Conservation (phyloP, 2,113 vertebrate genomes). For the Odontophorus gujanensis region DNA sequence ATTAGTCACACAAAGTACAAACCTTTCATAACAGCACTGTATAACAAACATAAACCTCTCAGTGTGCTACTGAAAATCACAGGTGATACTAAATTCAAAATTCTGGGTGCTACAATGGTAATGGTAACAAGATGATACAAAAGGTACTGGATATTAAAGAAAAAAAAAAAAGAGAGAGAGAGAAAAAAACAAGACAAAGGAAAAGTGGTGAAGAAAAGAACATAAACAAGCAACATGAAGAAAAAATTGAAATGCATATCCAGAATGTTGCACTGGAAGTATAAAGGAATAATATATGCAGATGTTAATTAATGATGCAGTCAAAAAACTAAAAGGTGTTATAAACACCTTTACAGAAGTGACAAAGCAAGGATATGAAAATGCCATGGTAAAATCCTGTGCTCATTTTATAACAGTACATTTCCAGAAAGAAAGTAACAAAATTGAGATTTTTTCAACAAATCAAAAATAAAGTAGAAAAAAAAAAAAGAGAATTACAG, state of each 20-base stretch:
- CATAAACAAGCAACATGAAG: not conserved
- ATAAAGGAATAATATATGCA: not conserved
- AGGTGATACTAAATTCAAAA: conserved; percentile 27
- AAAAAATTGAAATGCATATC: not conserved
- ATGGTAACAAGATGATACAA: not conserved
- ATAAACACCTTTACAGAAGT: not conserved
- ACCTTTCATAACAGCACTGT: conserved; percentile 38
- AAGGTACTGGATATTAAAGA: not conserved
- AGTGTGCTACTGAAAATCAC: not conserved
- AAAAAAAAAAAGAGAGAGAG: conserved; percentile 5
- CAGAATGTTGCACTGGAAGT: not conserved
- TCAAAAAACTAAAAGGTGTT: not conserved
- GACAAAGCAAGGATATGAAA: not conserved
- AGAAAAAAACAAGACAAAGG: not conserved
- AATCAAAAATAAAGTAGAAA: not conserved
- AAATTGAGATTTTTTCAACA: not conserved
- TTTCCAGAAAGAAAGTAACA: not conserved
- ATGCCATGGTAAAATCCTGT: not conserved
- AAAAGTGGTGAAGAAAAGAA: not conserved
- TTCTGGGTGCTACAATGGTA: not conserved
- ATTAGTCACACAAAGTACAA: not conserved
- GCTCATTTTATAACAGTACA: not conserved
- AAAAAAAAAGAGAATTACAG: not conserved
- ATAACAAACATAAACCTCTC: conserved; percentile 51
- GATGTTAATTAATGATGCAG: not conserved